Conservation (phyloP, 2,113 vertebrate species). For the Cyanocitta stelleri region DNA sequence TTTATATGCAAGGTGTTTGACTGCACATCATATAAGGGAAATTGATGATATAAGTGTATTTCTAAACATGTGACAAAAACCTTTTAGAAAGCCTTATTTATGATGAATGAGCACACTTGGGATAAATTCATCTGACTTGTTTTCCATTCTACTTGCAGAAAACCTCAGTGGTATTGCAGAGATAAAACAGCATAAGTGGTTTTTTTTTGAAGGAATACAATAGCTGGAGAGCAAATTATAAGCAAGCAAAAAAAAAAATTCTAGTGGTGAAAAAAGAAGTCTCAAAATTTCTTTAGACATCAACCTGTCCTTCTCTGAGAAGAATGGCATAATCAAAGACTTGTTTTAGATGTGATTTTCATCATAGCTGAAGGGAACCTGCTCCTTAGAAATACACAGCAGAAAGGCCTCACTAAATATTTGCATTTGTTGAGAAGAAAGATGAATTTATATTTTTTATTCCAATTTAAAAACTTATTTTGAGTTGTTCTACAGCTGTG, state of each 20-base stretch:
- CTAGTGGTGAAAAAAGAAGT: neutral
- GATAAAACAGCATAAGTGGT: neutral
- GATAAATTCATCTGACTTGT: neutral
- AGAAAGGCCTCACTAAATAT: neutral
- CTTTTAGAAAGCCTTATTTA: neutral
- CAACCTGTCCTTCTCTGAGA: neutral
- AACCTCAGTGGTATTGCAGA: neutral
- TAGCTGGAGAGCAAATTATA: neutral
- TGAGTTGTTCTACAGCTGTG: fast-evolving
- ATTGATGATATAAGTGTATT: neutral
- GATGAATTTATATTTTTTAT: neutral
- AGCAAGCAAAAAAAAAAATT: neutral
- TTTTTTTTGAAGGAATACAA: conserved; percentile 2
- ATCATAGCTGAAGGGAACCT: neutral
- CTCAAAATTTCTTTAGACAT: neutral
- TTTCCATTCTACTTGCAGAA: neutral
- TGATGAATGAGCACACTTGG: neutral
- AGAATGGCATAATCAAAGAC: neutral
- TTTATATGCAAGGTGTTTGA: neutral
- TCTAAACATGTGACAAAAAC: neutral
- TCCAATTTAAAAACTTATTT: neutral
- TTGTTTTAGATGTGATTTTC: neutral
- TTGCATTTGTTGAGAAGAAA: neutral
- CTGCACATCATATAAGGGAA: neutral
- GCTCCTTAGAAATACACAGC: neutral